Conservation (phyloP, 2,888 invertebrate genomes). For the Lochmaea capreae region DNA sequence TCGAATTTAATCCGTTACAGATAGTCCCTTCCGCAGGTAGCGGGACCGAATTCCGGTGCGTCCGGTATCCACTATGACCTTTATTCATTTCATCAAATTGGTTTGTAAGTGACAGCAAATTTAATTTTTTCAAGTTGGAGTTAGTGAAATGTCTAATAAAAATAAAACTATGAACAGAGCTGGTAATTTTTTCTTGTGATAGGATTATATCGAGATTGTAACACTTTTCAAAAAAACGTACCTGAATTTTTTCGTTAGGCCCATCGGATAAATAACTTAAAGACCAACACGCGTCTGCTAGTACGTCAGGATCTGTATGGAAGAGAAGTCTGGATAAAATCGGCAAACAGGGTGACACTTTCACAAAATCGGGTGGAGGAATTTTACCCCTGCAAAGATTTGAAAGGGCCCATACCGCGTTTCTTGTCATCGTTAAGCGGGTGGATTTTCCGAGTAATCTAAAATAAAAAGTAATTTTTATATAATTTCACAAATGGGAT, state of each 20-base stretch:
- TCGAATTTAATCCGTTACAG: too few species aligned
- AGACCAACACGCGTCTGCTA: conserved; percentile 97
- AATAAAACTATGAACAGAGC: too few species aligned
- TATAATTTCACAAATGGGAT: background rate
- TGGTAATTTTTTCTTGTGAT: too few species aligned
- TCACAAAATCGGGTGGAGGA: conserved; percentile 91
- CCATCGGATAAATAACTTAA: conserved; percentile 96
- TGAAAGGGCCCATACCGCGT: conserved; percentile 98
- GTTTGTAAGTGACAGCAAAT: too few species aligned
- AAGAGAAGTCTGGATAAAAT: conserved; percentile 88
- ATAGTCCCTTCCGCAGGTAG: too few species aligned
- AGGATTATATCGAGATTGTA: background rate
- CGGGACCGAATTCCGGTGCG: too few species aligned
- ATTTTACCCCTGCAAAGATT: conserved; percentile 98
- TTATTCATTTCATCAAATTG: too few species aligned
- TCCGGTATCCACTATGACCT: too few species aligned
- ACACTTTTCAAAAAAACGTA: conserved; percentile 31
- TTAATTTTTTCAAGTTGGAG: too few species aligned
- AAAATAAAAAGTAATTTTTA: conserved; percentile 13
- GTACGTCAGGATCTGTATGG: conserved; percentile 88
- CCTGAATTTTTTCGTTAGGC: conserved; percentile 94
- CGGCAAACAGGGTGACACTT: conserved; percentile 85
- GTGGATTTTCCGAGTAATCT: conserved; percentile 84
- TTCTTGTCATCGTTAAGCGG: conserved; percentile 90
- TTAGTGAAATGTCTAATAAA: too few species aligned